Percentiles rank a stretch among this genome's conserved stretches.
phyloP scores from a whole-genome alignment of 92 coral and sea anemone species.

The Palythoa grandiflora region DNA sequence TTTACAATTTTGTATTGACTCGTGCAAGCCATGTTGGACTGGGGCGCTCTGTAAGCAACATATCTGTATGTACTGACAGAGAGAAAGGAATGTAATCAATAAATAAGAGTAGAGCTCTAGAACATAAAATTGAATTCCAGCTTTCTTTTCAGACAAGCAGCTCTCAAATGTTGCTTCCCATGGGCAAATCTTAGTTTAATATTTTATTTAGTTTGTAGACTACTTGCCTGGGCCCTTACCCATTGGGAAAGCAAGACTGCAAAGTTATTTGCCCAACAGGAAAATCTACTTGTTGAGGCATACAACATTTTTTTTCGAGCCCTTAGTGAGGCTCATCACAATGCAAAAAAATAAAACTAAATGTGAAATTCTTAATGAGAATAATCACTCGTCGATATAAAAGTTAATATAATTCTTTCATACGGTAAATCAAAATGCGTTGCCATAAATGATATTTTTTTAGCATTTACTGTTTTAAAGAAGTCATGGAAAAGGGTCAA shows the following conservation, averaged over 20 bases:
- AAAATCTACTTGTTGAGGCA: too few species aligned
- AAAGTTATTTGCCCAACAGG: neutral
- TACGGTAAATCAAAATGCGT: neutral
- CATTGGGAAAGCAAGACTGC: neutral
- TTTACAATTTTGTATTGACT: neutral
- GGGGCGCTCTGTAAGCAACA: constrained; percentile 37
- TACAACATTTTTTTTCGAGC: neutral
- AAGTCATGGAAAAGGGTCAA: too few species aligned
- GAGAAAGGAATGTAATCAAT: constrained; percentile 16
- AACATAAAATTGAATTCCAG: neutral
- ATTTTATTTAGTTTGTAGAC: neutral
- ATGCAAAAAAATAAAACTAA: neutral
- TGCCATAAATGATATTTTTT: neutral
- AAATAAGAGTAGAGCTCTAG: neutral
- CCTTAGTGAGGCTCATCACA: neutral
- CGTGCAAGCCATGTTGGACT: too few species aligned
- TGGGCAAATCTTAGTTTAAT: neutral
- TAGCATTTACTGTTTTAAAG: too few species aligned
- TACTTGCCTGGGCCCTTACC: neutral
- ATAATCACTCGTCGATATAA: neutral
- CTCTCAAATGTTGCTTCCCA: constrained; percentile 11
- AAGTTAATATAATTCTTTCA: neutral
- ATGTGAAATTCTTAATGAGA: neutral
- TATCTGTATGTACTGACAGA: constrained; percentile 55
- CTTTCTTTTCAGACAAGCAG: neutral